Evolutionary conservation across 2,888 invertebrate species (phyloP).

Genomic region (Tyria jacobaeae): DNA sequence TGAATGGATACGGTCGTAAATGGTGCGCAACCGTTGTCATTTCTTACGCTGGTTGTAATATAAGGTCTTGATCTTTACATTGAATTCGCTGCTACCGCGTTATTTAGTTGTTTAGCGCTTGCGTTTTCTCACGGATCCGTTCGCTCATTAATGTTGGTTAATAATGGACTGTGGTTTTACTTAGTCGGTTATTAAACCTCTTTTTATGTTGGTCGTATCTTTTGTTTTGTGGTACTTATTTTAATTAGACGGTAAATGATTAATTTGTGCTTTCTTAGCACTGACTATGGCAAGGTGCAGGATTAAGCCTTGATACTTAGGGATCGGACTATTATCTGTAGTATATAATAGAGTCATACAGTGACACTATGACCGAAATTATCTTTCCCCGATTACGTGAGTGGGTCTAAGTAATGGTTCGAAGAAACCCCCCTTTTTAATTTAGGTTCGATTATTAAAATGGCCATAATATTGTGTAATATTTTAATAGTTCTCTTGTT

Average conservation of each 20-base stretch:
- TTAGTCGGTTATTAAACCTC: constrained; percentile 55
- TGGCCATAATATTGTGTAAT: too few species aligned
- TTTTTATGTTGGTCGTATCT: constrained; percentile 48
- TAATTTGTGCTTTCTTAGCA: constrained; percentile 31
- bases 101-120: constrained; percentile 68
- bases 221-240: constrained; percentile 37
- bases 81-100: constrained; percentile 70
- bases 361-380: too few species aligned
- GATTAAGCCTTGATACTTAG: constrained; percentile 15
- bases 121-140: constrained; percentile 72
- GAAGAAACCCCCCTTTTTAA: too few species aligned
- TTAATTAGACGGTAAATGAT: constrained; percentile 31
- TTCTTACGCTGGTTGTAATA: constrained; percentile 67
- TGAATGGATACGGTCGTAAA: constrained; percentile 59
- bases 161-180: constrained; percentile 58
- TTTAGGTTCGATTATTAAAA: too few species aligned
- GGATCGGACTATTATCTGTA: too few species aligned
- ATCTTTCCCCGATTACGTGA: too few species aligned
- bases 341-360: too few species aligned
- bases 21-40: constrained; percentile 71
- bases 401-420: too few species aligned
- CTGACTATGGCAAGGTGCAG: constrained; percentile 4
- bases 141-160: constrained; percentile 64
- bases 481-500: too few species aligned
- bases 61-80: constrained; percentile 84